Conservation (phyloP, 1,140 invertebrate genomes). For the Portunus trituberculatus region DNA sequence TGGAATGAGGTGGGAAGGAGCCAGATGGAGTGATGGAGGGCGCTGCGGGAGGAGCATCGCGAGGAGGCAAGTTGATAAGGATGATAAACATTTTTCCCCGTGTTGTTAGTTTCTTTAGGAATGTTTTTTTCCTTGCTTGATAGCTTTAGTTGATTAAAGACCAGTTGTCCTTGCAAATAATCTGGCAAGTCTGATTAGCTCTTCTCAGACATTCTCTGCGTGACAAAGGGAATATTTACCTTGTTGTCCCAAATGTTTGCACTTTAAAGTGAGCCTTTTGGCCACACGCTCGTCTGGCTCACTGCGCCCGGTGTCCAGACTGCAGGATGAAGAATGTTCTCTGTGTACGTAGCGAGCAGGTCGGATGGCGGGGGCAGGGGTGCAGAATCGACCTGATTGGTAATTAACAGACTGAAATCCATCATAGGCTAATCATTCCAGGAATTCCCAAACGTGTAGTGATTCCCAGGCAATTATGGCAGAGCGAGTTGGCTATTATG, state of each 20-base stretch:
- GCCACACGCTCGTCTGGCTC: not conserved
- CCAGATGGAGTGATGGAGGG: slow-evolving; percentile 37
- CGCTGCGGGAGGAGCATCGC: not conserved
- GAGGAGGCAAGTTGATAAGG: not conserved
- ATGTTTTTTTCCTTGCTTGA: not conserved
- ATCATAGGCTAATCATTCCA: slow-evolving; percentile 64
- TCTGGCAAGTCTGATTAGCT: not conserved
- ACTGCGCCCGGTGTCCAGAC: not conserved
- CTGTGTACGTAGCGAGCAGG: not conserved
- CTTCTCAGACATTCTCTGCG: not conserved
- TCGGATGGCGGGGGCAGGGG: not conserved
- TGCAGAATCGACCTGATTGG: slow-evolving; percentile 58
- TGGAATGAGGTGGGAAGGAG: slow-evolving; percentile 59
- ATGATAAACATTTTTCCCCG: not conserved
- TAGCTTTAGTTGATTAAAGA: not conserved
- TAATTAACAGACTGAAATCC: slow-evolving; percentile 69
- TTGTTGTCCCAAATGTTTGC: too few species aligned
- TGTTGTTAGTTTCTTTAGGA: not conserved
- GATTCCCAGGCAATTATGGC: slow-evolving; percentile 58
- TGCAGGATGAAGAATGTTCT: not conserved
- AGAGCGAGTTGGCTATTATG: slow-evolving; percentile 57
- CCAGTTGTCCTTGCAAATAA: not conserved
- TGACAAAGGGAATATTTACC: too few species aligned
- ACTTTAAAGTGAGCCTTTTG: not conserved
- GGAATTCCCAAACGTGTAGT: slow-evolving; percentile 61